Conservation (phyloP, 1,140 invertebrate species). For the Coelopa frigida region DNA sequence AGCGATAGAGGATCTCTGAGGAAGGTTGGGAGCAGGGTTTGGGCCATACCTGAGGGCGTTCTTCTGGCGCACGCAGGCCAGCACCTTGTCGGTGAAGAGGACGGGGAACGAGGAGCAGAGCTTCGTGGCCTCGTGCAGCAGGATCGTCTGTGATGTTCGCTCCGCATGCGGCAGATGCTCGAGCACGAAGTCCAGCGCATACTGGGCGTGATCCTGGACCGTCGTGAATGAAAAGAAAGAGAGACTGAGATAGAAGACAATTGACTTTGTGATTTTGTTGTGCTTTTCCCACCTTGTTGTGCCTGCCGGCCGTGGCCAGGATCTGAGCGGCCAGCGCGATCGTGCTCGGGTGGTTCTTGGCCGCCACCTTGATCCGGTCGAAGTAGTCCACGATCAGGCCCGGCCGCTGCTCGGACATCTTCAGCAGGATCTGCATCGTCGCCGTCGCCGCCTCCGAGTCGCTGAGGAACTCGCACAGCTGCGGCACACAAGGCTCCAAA, state of each 20-base stretch:
- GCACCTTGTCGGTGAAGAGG: conserved; percentile 67
- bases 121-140: conserved; percentile 68
- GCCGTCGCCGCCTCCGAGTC: conserved; percentile 50
- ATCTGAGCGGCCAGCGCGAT: conserved; percentile 59
- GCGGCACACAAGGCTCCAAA: conserved; percentile 31
- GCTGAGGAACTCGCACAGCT: conserved; percentile 33
- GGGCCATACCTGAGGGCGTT: conserved; percentile 41
- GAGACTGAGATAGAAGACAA: conserved; percentile 2
- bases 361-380: conserved; percentile 58
- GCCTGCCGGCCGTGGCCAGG: conserved; percentile 56
- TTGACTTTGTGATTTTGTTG: not conserved
- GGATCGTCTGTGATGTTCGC: conserved; percentile 57
- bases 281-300: conserved; percentile 48
- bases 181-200: conserved; percentile 71
- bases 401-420: conserved; percentile 62
- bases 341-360: conserved; percentile 59
- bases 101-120: conserved; percentile 69
- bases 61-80: conserved; percentile 62
- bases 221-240: conserved; percentile 22
- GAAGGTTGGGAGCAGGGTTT: not conserved
- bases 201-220: conserved; percentile 57
- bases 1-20: not conserved
- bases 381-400: conserved; percentile 61
- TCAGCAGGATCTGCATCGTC: conserved; percentile 70
- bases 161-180: conserved; percentile 64